Conservation (phyloP, 1,140 invertebrate species). For the Megalopta genalis region DNA sequence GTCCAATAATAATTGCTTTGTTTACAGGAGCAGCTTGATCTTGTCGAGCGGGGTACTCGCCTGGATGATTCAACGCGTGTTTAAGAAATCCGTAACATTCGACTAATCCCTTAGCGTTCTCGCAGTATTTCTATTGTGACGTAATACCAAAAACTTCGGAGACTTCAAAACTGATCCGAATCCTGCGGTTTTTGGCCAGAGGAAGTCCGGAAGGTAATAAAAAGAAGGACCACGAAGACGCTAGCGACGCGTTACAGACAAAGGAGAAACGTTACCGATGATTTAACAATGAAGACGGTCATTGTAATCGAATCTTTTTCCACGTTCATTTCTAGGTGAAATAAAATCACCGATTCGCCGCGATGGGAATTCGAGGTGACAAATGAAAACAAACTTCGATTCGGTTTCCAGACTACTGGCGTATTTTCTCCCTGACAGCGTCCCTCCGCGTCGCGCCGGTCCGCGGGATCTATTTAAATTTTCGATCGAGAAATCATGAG, state of each 20-base stretch:
- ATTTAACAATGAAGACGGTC: neutral
- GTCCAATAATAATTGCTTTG: neutral
- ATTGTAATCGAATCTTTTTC: neutral
- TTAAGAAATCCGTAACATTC: neutral
- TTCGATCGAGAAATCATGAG: constrained; percentile 52
- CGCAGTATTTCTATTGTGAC: too few species aligned
- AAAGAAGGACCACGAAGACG: neutral
- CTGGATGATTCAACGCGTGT: constrained; percentile 38
- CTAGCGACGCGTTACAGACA: too few species aligned
- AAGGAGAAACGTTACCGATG: too few species aligned
- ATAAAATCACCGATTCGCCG: neutral
- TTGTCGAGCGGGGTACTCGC: constrained; percentile 47
- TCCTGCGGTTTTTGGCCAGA: too few species aligned
- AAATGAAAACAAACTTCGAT: constrained; percentile 10
- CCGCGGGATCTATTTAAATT: constrained; percentile 54
- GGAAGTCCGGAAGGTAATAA: too few species aligned
- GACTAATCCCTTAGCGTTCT: too few species aligned
- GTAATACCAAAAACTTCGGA: too few species aligned
- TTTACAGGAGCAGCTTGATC: constrained; percentile 49
- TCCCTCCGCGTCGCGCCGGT: neutral
- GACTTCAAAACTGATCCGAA: too few species aligned
- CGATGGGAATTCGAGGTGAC: neutral
- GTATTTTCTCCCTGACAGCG: neutral
- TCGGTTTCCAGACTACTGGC: neutral
- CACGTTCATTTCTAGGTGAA: neutral